Conservation (phyloP, 1,140 invertebrate genomes). For the Holcopasites calliopsidis region DNA sequence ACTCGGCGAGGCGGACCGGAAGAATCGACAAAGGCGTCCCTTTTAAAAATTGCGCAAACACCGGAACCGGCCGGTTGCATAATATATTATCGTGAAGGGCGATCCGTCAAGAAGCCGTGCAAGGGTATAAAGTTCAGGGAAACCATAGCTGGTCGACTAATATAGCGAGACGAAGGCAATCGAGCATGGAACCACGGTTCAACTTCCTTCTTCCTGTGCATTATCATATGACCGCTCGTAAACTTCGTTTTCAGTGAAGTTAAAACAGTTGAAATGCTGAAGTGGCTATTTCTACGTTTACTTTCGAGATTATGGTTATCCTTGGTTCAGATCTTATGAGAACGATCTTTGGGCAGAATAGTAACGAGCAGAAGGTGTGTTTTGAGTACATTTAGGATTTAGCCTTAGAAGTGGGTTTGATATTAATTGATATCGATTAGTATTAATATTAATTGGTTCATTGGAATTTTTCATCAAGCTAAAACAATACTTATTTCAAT, state of each 20-base stretch:
- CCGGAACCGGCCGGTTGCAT: neutral
- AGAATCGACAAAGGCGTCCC: neutral
- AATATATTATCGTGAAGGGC: neutral
- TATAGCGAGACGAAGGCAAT: slow-evolving; percentile 2
- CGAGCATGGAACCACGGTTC: neutral
- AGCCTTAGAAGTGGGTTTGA: too few relatives aligned
- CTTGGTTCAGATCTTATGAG: neutral
- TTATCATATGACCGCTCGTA: neutral
- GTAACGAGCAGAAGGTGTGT: too few relatives aligned
- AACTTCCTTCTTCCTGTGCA: neutral
- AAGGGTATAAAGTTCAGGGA: slow-evolving; percentile 7
- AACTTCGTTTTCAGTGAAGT: neutral
- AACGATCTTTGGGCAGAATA: neutral
- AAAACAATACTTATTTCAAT: too few relatives aligned
- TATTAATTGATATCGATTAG: too few relatives aligned
- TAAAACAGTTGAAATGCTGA: too few relatives aligned
- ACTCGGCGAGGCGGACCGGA: neutral
- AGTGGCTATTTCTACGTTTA: neutral
- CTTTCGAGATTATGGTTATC: neutral
- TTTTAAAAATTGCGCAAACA: slow-evolving; percentile 1
- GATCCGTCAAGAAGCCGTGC: neutral
- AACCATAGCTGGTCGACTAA: neutral
- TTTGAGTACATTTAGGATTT: too few relatives aligned
- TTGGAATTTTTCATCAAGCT: too few relatives aligned
- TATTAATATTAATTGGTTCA: too few relatives aligned